phyloP scores from a whole-genome alignment of 2,888 invertebrate genomes.

The Scotopteryx bipunctaria region DNA sequence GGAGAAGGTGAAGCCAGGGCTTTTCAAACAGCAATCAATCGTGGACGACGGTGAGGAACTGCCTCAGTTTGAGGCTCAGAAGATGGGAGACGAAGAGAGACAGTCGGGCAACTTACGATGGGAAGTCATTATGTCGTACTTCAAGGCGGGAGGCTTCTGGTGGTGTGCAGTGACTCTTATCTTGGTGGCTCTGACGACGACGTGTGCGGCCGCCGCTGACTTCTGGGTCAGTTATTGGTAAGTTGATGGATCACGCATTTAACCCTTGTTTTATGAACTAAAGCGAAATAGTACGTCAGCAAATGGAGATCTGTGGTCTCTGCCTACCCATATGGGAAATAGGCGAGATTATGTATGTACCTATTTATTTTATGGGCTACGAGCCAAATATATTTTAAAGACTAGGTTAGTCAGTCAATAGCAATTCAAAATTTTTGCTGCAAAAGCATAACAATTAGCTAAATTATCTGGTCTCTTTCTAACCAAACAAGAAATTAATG shows the following conservation, averaged over 20 bases:
- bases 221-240: slow-evolving; percentile 88
- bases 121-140: slow-evolving; percentile 67
- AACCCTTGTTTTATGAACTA: neutral
- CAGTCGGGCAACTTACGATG: slow-evolving; percentile 69
- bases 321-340: too few relatives aligned
- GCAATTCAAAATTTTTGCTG: too few relatives aligned
- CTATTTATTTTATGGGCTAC: too few relatives aligned
- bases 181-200: slow-evolving; percentile 78
- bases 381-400: too few relatives aligned
- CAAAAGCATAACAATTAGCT: too few relatives aligned
- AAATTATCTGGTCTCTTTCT: too few relatives aligned
- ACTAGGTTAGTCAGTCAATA: too few relatives aligned
- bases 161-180: slow-evolving; percentile 55
- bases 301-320: too few relatives aligned
- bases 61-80: slow-evolving; percentile 67
- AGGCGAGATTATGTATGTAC: too few relatives aligned
- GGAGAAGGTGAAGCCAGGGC: slow-evolving; percentile 47
- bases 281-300: too few relatives aligned
- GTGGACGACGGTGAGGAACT: slow-evolving; percentile 55
- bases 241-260: slow-evolving; percentile 37
- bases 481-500: too few relatives aligned
- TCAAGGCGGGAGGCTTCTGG: slow-evolving; percentile 62
- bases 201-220: slow-evolving; percentile 85
- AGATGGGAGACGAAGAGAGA: slow-evolving; percentile 65
- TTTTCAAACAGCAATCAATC: slow-evolving; percentile 43